Percentiles rank a stretch among this genome's conserved stretches.
phyloP scores from a whole-genome alignment of 2,113 vertebrate genomes.

The Rissa tridactyla region DNA sequence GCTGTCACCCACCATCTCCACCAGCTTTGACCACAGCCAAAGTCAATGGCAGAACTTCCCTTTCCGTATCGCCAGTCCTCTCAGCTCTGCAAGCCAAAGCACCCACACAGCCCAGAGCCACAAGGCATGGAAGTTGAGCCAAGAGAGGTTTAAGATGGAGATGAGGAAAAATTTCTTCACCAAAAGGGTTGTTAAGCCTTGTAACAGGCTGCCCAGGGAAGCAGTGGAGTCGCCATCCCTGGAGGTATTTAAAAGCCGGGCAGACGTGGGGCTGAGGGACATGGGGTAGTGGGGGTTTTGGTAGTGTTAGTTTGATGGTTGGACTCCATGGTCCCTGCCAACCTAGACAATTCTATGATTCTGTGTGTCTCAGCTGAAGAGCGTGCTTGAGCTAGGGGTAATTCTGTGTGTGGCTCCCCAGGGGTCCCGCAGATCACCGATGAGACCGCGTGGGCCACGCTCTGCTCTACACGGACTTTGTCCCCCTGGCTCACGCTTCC shows the following conservation, averaged over 20 bases:
- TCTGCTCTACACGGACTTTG: fast-evolving
- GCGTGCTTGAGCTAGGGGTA: fast-evolving
- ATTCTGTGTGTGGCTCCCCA: background rate
- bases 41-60: background rate
- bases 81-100: background rate
- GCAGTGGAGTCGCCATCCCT: background rate
- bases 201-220: background rate
- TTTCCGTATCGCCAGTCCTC: background rate
- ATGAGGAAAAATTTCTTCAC: background rate
- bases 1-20: background rate
- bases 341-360: background rate
- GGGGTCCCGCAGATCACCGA: background rate
- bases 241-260: background rate
- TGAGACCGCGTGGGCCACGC: fast-evolving
- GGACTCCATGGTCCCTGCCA: background rate
- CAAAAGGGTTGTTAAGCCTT: background rate
- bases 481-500: background rate
- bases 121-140: fast-evolving
- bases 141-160: background rate
- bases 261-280: background rate
- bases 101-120: background rate
- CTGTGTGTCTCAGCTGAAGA: background rate
- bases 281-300: background rate
- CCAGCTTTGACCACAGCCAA: background rate
- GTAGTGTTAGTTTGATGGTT: background rate